These are phyloP conservation scores for Odontamblyopus rebecca DNA, from an alignment of 2,797 vertebrate species.

Conservation along the genomic window DNA sequence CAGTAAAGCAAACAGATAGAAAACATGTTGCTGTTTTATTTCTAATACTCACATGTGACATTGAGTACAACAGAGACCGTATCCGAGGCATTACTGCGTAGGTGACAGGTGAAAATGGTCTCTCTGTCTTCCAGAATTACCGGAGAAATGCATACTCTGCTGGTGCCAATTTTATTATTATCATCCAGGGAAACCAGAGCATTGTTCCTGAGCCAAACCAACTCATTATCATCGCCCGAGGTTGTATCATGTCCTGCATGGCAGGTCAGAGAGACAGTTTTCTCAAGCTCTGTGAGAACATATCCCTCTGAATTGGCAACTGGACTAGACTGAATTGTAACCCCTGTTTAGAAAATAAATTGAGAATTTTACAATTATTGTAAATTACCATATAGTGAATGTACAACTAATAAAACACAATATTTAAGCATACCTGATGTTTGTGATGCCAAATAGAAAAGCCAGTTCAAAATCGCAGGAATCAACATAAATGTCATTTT, in stretches of 20 bases:
- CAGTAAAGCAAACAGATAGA: not conserved
- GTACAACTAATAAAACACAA: not conserved
- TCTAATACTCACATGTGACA: constrained; percentile 84
- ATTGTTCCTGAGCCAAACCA: constrained; percentile 85
- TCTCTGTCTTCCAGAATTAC: constrained; percentile 75
- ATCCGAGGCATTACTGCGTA: constrained; percentile 63
- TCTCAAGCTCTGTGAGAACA: constrained; percentile 39
- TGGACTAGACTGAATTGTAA: constrained; percentile 42
- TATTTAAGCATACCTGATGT: constrained; percentile 48
- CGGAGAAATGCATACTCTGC: constrained; percentile 82
- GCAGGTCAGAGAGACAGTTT: constrained; percentile 70
- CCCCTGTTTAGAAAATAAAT: constrained; percentile 24
- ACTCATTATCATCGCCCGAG: constrained; percentile 46
- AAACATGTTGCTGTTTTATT: not conserved
- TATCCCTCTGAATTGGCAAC: constrained; percentile 18
- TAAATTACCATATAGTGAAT: not conserved
- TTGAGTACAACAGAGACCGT: constrained; percentile 80
- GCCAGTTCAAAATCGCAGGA: constrained; percentile 33
- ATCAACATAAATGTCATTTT: constrained; percentile 52
- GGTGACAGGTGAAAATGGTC: constrained; percentile 82
- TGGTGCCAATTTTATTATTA: constrained; percentile 78
- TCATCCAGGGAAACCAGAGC: constrained; percentile 68
- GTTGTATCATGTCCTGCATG: not conserved
- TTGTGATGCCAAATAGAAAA: constrained; percentile 40
- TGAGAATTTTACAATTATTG: not conserved